A percentile compares a stretch with the other conserved stretches of the same genome.
These are phyloP conservation scores for Lasaia peninsularis DNA, from an alignment of 1,140 invertebrate species.

Conservation along the genomic window DNA sequence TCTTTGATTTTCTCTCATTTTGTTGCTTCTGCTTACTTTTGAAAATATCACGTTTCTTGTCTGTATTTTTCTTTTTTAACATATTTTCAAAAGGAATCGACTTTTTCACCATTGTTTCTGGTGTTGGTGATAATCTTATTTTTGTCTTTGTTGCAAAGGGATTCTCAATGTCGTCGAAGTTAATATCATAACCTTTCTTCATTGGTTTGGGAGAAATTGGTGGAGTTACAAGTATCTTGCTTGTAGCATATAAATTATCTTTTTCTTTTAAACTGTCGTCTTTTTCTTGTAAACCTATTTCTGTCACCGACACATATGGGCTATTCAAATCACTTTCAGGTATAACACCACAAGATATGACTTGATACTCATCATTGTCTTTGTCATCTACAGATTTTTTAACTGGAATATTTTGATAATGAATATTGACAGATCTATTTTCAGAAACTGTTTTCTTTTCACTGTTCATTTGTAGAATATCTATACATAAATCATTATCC, in stretches of 20 bases:
- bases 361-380: not conserved
- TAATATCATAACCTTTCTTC: conserved; percentile 59
- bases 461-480: too few relatives aligned
- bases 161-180: conserved; percentile 62
- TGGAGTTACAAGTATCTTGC: conserved; percentile 32
- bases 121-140: conserved; percentile 48
- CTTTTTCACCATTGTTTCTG: conserved; percentile 18
- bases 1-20: not conserved
- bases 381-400: not conserved
- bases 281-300: conserved; percentile 19
- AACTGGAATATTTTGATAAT: not conserved
- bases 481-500: too few relatives aligned
- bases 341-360: not conserved
- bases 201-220: conserved; percentile 38
- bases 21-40: not conserved
- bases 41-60: not conserved
- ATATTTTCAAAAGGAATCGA: conserved; percentile 16
- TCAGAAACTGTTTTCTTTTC: not conserved
- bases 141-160: conserved; percentile 64
- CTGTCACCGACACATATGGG: conserved; percentile 38
- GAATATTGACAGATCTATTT: not conserved
- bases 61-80: not conserved
- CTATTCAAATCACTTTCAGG: conserved; percentile 24
- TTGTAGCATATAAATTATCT: conserved; percentile 18
- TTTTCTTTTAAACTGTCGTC: not conserved